Evolutionary conservation across 2,797 vertebrate genomes (phyloP), one percentile per base, ranked within the genome.

Genomic region (Danio albolineatus): DNA sequence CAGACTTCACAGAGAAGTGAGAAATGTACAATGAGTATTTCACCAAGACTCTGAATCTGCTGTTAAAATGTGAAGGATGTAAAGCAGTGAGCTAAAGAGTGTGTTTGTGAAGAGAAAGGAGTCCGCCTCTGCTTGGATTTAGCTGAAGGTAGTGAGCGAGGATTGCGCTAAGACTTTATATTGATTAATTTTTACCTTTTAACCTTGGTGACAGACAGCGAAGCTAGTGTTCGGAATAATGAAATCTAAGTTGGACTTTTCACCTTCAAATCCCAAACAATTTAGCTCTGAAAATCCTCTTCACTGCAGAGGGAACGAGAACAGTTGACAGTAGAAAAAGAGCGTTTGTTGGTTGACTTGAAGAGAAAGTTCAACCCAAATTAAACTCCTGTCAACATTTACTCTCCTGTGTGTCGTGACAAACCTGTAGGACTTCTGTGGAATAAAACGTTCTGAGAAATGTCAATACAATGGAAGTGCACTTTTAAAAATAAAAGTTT

Each of bases 161-260:
- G 51, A 56, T 78, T 56, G 59, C 1, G 2, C 57, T 61, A 62
- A 74, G 73, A 74, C 73, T 80, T 76, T 81, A 71, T 84, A 85
- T 82, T 87, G 86, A 91, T 88, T 87, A 65, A 85, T 86, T 73
- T 86, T 81, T 87, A 79, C 83, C 83, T 79, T 83, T 90, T 92
- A 89, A 92, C 90, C 90, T 85, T 91, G 88, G 89, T 82, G 91
- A 91, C 90, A 80, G 56, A 74, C 67, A 74, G 13, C 70, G 39
- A 75, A 75, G 51, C 59, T 54, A 57, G 43, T 48, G 75, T 56
- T 39, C 53, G 59, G 64, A 69, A 77, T 77, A 51, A 51, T 38
- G 21, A 70, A 64, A 54, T 39, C 6, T 46, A 69, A 72, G 17
- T 59, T 59, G 39, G 60, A 76, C 62, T 65, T 80, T 71, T 80